phyloP scores from a whole-genome alignment of 37 sponge, comb jelly and placozoan species.

The Petrosia ficiformis region DNA sequence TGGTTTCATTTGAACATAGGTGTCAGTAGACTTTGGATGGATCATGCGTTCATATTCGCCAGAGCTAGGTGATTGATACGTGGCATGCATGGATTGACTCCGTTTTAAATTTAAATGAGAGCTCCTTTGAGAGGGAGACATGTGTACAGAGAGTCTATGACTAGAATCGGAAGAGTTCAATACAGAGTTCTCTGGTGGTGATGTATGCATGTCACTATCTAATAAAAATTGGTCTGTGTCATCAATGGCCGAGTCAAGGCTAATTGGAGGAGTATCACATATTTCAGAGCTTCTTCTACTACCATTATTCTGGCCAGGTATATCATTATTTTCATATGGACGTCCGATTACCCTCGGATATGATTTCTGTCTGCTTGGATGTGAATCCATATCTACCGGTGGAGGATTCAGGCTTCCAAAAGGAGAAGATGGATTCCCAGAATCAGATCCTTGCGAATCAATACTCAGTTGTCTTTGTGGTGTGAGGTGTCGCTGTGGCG shows the following conservation, averaged over 20 bases:
- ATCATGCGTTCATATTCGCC: slow-evolving; percentile 25
- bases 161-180: not conserved
- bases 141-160: not conserved
- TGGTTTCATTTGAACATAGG: slow-evolving; percentile 24
- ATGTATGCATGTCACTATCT: not conserved
- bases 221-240: not conserved
- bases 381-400: slow-evolving; percentile 45
- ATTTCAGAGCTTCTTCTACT: not conserved
- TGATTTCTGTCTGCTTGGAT: slow-evolving; percentile 19
- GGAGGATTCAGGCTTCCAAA: slow-evolving; percentile 14
- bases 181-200: not conserved
- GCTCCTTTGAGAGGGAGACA: not conserved
- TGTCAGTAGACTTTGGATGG: slow-evolving; percentile 14
- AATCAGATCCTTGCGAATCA: slow-evolving; percentile 12
- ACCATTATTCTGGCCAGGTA: not conserved
- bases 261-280: too few relatives aligned
- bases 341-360: not conserved
- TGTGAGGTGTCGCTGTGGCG: not conserved
- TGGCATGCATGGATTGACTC: slow-evolving; percentile 3
- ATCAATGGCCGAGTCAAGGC: not conserved
- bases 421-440: slow-evolving; percentile 21
- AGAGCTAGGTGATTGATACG: not conserved
- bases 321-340: not conserved
- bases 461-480: slow-evolving; percentile 1
- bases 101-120: not conserved